Evolutionary conservation across 2,797 vertebrate species (phyloP).

Genomic region (Sus cebifrons): DNA sequence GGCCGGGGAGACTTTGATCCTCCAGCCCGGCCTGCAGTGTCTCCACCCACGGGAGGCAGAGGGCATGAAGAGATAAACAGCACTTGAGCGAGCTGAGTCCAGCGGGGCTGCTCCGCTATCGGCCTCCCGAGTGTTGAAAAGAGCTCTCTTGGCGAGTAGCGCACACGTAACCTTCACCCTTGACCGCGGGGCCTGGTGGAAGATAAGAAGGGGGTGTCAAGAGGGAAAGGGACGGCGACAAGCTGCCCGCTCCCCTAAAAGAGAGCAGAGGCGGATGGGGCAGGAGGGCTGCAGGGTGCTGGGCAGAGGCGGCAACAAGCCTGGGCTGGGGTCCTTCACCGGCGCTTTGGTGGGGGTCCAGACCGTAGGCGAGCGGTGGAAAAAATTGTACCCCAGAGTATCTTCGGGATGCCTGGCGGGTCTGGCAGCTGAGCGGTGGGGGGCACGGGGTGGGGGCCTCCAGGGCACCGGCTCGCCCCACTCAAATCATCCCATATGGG

Average conservation of each 20-base stretch:
- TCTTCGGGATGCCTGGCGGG: fast-evolving
- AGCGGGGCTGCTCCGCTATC: slow-evolving; percentile 85
- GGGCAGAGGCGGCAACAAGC: not conserved
- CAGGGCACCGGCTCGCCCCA: fast-evolving
- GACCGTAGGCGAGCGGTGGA: not conserved
- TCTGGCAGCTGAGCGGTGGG: fast-evolving
- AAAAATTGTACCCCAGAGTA: not conserved
- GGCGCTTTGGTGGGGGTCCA: not conserved
- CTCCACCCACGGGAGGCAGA: slow-evolving; percentile 84
- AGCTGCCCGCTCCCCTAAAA: not conserved
- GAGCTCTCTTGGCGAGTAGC: slow-evolving; percentile 87
- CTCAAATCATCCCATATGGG: not conserved
- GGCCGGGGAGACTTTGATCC: slow-evolving; percentile 75
- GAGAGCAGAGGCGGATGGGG: fast-evolving
- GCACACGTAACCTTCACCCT: slow-evolving; percentile 90
- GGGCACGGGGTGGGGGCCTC: fast-evolving
- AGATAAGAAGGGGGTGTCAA: slow-evolving; percentile 74
- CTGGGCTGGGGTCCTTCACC: fast-evolving
- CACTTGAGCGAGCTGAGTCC: slow-evolving; percentile 84
- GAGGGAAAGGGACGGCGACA: slow-evolving; percentile 72
- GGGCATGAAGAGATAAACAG: slow-evolving; percentile 86
- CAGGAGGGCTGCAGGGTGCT: not conserved
- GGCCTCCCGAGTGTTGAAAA: slow-evolving; percentile 90
- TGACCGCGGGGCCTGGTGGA: slow-evolving; percentile 83
- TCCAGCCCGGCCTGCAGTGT: slow-evolving; percentile 41